Conservation (phyloP, 2,888 invertebrate species). For the Agrochola lychnidis region DNA sequence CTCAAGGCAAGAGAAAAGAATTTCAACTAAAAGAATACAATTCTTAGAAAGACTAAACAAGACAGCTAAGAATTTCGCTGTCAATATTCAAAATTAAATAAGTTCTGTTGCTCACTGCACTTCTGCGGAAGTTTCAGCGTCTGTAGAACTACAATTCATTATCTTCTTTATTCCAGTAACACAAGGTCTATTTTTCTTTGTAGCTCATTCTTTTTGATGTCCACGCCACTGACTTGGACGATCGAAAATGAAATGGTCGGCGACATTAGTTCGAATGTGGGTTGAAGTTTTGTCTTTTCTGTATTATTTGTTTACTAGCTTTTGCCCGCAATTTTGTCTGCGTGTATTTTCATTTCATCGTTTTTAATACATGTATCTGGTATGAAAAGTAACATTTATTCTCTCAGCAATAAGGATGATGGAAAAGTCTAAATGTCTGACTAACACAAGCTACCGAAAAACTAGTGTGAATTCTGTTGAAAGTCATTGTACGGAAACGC, state of each 20-base stretch:
- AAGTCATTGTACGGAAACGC: no score
- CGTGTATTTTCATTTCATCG: neutral
- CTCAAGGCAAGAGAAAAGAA: neutral
- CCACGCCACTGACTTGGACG: constrained; percentile 32
- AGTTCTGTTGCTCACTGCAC: constrained; percentile 31
- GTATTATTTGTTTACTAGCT: constrained; percentile 23
- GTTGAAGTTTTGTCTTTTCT: constrained; percentile 14
- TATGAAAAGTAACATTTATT: neutral
- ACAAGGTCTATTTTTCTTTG: constrained; percentile 14
- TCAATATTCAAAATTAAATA: constrained; percentile 61
- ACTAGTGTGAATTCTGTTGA: no score
- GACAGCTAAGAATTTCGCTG: constrained; percentile 29
- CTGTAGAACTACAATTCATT: neutral
- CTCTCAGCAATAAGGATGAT: neutral
- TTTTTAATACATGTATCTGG: neutral
- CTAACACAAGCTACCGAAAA: no score
- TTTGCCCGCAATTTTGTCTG: neutral
- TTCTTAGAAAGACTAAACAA: constrained; percentile 21
- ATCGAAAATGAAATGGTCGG: constrained; percentile 54
- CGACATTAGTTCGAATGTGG: constrained; percentile 45
- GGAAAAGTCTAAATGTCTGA: no score
- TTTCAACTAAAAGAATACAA: neutral
- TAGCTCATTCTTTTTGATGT: constrained; percentile 47
- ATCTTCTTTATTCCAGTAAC: neutral
- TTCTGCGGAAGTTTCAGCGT: constrained; percentile 22